Evolutionary conservation across 2,797 vertebrate genomes (phyloP).

Genomic region (Mormyrus proboscirostris): DNA sequence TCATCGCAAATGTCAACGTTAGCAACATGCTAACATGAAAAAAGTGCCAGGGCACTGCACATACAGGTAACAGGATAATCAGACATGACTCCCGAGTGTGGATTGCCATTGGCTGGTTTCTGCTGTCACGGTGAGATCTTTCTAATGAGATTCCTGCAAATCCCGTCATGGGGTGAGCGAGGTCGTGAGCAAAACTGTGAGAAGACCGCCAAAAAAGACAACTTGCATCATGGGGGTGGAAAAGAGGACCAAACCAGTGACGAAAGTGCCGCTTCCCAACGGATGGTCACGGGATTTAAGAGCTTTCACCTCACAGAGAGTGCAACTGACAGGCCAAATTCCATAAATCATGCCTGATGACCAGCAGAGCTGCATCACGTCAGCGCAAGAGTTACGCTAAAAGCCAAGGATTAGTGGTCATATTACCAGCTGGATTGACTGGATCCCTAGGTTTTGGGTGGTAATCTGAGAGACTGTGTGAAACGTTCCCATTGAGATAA

Average conservation of each 20-base stretch:
- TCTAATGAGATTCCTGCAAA: background rate
- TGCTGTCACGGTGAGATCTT: background rate
- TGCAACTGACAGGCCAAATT: background rate
- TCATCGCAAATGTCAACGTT: background rate
- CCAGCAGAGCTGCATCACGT: conserved; percentile 57
- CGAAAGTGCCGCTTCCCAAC: background rate
- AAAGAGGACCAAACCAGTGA: background rate
- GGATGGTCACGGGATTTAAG: background rate
- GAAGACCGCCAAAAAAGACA: background rate
- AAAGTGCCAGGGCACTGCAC: background rate
- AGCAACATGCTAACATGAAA: background rate
- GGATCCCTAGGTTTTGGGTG: conserved; percentile 50
- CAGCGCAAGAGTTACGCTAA: conserved; percentile 57
- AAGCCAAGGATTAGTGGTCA: conserved; percentile 63
- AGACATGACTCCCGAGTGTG: background rate
- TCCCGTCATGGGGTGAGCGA: background rate
- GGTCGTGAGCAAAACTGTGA: background rate
- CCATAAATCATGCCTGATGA: conserved; percentile 54
- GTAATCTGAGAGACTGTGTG: conserved; percentile 54
- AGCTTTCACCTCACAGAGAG: background rate
- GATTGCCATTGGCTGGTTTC: background rate
- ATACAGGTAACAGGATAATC: background rate
- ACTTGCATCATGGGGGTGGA: background rate
- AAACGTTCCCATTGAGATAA: conserved; percentile 29
- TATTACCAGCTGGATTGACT: conserved; percentile 63